A percentile compares a stretch with the other conserved stretches of the same genome.
phyloP scores from a whole-genome alignment of 1,140 invertebrate genomes.

The Ctenoplectra terminalis region DNA sequence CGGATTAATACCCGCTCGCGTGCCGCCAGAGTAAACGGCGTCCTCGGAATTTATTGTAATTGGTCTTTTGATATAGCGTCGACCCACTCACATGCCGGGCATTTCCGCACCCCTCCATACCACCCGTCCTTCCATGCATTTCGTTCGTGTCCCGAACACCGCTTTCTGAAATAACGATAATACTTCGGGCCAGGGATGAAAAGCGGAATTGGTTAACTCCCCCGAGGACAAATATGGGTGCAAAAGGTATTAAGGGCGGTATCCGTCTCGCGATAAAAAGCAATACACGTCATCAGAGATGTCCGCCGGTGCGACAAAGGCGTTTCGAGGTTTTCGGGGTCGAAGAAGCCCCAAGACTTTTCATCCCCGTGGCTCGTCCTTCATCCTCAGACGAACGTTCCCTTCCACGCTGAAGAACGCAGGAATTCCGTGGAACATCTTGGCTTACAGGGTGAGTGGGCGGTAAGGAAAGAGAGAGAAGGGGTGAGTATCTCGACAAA shows the following conservation, averaged over 20 bases:
- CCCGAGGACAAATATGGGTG: conserved; percentile 28
- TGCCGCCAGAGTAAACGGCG: conserved; percentile 67
- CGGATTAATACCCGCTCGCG: conserved; percentile 74
- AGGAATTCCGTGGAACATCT: conserved; percentile 55
- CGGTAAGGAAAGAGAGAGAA: neutral
- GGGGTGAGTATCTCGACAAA: conserved; percentile 62
- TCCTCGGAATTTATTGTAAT: conserved; percentile 74
- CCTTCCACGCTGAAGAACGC: conserved; percentile 35
- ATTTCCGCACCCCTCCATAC: conserved; percentile 43
- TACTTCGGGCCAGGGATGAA: conserved; percentile 50
- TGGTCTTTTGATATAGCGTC: conserved; percentile 74
- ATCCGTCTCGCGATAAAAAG: neutral
- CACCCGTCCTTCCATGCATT: conserved; percentile 30
- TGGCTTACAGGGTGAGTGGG: conserved; percentile 1
- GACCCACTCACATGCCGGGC: conserved; percentile 57
- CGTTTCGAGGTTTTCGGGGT: neutral
- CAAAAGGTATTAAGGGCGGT: neutral
- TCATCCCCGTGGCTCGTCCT: conserved; percentile 21
- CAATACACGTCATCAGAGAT: neutral
- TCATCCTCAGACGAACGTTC: conserved; percentile 44
- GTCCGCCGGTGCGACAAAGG: neutral
- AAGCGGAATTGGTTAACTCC: conserved; percentile 43
- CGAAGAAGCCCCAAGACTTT: neutral
- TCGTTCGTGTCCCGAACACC: conserved; percentile 38
- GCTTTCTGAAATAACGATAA: conserved; percentile 63